Evolutionary conservation across 2,113 vertebrate genomes (phyloP), one percentile per base, ranked within the genome.

Genomic region (Bos javanicus): DNA sequence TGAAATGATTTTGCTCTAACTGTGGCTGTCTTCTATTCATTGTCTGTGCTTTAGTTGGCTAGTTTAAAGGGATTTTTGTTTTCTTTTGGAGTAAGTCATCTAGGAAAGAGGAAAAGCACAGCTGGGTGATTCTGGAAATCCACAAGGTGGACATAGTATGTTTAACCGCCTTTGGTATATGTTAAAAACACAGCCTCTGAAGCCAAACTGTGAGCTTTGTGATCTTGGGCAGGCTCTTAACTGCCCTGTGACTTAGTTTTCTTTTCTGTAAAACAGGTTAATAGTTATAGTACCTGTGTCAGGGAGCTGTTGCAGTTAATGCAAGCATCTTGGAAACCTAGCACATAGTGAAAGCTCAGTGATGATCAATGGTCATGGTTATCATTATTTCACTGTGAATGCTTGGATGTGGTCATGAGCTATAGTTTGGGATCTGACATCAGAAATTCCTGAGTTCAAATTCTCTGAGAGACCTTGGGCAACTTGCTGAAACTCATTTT

Each of bases 1-100:
- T 71, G 57, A 43, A 90, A 81, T 85, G 60, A 81, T 93, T 89
- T 91, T 78, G 48, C 74, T 94, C 85, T 23, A 87, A 64, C 59
- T 74, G 33, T 88, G 81, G 28, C n/a, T 64, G 8, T 81, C 48
- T 30, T 90, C 21, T 92, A 1, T 28, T 64, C 52, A 33, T 84
- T 74, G 36, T 59, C 81, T 86, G 28, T 80, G 50, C 23, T 95
- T 87, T 83, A 74, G 46, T 62, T 95, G 89, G n/a, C 50, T 86
- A 48, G 17, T 52, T 48, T 33, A 52, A 74, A 36, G 28, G 54
- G 80, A 48, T 15, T 84, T 81, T 48, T 60, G 48, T 60, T 64
- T 88, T 50, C n/a, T 17, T 76, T 71, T 71, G n/a, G 84, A 95
- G 25, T 28, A 82, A 87, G 17, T 90, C 23, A 52, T 48, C 13